Evolutionary conservation across 2,113 vertebrate genomes (phyloP).

Genomic region (Apteryx mantelli): DNA sequence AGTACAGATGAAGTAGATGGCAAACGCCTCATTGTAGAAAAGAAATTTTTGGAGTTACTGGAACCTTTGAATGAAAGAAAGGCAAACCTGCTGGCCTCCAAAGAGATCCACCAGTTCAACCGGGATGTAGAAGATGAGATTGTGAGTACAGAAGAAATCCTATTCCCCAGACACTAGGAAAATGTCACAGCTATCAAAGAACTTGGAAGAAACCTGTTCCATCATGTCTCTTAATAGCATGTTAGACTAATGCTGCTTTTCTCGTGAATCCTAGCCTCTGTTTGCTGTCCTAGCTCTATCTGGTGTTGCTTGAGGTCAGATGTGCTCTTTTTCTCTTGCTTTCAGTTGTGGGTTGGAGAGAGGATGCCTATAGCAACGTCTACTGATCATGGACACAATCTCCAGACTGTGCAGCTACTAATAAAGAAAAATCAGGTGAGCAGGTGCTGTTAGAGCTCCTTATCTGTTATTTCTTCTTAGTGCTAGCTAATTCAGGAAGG

Average conservation of each 20-base stretch:
- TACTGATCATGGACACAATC: slow-evolving; percentile 94
- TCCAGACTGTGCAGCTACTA: slow-evolving; percentile 95
- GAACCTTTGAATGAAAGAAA: slow-evolving; percentile 88
- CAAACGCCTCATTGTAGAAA: slow-evolving; percentile 86
- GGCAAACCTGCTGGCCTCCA: slow-evolving; percentile 89
- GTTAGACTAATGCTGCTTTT: background rate
- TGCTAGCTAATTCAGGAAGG: background rate
- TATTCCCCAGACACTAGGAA: fast-evolving
- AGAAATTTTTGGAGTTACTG: slow-evolving; percentile 89
- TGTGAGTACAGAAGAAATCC: slow-evolving; percentile 78
- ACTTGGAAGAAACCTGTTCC: background rate
- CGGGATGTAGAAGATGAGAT: slow-evolving; percentile 96
- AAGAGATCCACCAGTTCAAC: slow-evolving; percentile 96
- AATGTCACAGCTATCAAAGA: background rate
- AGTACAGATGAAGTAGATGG: slow-evolving; percentile 93
- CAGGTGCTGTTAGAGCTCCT: background rate
- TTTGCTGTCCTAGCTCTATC: background rate
- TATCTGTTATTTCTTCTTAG: background rate
- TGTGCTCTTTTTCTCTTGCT: background rate
- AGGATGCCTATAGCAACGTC: slow-evolving; percentile 93
- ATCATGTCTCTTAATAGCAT: background rate
- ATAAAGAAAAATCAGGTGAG: slow-evolving; percentile 98
- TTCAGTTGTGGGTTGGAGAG: slow-evolving; percentile 89
- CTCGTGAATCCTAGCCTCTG: background rate
- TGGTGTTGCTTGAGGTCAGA: background rate